Percentiles rank a stretch among this genome's conserved stretches.
These are phyloP conservation scores for Setophaga petechia DNA, from an alignment of 2,113 vertebrate genomes.

Conservation along the genomic window DNA sequence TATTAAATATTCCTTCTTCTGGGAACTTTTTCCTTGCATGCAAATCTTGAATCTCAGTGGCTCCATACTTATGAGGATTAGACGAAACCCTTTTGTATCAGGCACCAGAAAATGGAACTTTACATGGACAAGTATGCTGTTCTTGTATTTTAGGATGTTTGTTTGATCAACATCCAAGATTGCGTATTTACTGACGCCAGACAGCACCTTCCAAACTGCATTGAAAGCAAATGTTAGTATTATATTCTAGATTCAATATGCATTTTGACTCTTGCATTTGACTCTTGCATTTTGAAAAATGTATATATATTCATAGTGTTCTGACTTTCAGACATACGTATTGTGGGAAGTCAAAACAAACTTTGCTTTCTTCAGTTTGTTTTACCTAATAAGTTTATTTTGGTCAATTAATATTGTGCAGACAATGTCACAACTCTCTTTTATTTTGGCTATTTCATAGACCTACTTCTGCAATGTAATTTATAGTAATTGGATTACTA, in stretches of 20 bases:
- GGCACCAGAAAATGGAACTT: neutral
- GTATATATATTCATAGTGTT: neutral
- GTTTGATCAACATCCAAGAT: neutral
- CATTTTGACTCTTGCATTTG: neutral
- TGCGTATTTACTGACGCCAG: neutral
- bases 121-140: neutral
- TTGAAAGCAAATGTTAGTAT: neutral
- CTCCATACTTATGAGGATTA: neutral
- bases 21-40: neutral
- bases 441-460: neutral
- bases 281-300: neutral
- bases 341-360: neutral
- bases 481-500: conserved; percentile 61
- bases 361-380: neutral
- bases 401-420: neutral
- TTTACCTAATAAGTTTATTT: neutral
- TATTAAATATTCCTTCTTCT: neutral
- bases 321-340: neutral
- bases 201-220: neutral
- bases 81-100: neutral
- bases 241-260: neutral
- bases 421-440: conserved; percentile 5
- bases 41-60: neutral
- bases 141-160: neutral
- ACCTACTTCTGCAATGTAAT: conserved; percentile 28